Percentiles rank a stretch among this genome's conserved stretches.
These are phyloP conservation scores for Myiozetetes cayanensis DNA, from an alignment of 2,113 vertebrate genomes.

Conservation along the genomic window DNA sequence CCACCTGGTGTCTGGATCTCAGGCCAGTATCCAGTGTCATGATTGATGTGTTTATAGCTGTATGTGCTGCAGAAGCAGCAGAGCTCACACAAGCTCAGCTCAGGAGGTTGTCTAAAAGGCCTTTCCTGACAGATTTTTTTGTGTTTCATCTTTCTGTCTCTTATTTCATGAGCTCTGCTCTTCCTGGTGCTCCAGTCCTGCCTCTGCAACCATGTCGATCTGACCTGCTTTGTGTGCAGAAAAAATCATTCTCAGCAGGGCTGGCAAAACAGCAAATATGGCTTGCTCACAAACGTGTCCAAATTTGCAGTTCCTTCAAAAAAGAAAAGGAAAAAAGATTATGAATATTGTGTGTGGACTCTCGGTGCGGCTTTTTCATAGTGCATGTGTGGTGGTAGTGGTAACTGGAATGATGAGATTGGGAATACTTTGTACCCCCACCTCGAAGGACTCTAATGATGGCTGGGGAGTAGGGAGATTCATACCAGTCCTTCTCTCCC, in stretches of 20 bases:
- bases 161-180: background rate
- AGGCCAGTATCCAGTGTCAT: background rate
- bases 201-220: background rate
- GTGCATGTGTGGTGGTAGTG: background rate
- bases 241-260: background rate
- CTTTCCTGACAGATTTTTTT: background rate
- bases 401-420: background rate
- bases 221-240: background rate
- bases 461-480: background rate
- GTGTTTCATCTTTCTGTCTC: background rate
- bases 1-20: background rate
- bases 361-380: background rate
- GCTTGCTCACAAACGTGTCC: background rate
- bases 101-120: background rate
- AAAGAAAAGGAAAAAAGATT: background rate
- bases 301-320: background rate
- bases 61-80: fast-evolving
- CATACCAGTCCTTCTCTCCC: background rate
- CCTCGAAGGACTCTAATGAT: fast-evolving
- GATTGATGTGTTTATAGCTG: background rate
- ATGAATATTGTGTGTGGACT: background rate
- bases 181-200: background rate
- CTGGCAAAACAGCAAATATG: background rate
- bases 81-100: background rate
- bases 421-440: background rate